Base-by-base conservation (phyloP, 2,888 invertebrate species). In the Eulithis prunata region DNA sequence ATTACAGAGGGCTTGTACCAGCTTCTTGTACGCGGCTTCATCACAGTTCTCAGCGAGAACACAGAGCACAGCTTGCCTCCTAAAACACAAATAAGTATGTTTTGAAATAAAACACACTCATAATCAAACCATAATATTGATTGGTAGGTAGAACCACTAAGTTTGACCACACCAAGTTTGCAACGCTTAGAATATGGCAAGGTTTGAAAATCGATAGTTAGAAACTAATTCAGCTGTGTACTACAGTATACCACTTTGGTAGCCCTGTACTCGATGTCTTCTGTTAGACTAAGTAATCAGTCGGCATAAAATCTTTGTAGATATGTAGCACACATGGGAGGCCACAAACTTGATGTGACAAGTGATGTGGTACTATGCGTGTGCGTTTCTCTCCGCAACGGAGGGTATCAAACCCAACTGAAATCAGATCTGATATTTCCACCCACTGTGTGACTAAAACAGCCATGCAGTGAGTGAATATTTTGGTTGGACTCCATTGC, bases 1-100 rank as follows among this genome's bases (percentile, higher is more conserved):
- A 73, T 98, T 97, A 94, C 99, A 99, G 65, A 99, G 95, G 49
- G 99, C 99, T 85, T 98, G 98, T 36, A 99, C 98, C 59, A 99
- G 94, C 88, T 99, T 99, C 87, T 98, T 98, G 95, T 99, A 99
- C 91, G 97, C 96, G 60, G 98, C 98, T 92, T 99, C 99, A 83
- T 99, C 99, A 86, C 99, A 99, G 93, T 99, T 99, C 91, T 99
- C 99, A 69, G 99, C 99, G 80, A 99, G 94, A 69, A 99, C 97
- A 85, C 99, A 99, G 76, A 99, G 94, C 80, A 98, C 96, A 61
- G 99, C 99, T 94, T 98, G 97, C 86, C 99, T 97, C 94, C 98
- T 60, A 32, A 13, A 56, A 60, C 28, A 11, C 2, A n/a, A 43
- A 55, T 32, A 53, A 28, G 52, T 28, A 41, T 7, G 10, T 41